These are phyloP conservation scores for Colletes latitarsis DNA, from an alignment of 1,140 invertebrate species.

Conservation along the genomic window DNA sequence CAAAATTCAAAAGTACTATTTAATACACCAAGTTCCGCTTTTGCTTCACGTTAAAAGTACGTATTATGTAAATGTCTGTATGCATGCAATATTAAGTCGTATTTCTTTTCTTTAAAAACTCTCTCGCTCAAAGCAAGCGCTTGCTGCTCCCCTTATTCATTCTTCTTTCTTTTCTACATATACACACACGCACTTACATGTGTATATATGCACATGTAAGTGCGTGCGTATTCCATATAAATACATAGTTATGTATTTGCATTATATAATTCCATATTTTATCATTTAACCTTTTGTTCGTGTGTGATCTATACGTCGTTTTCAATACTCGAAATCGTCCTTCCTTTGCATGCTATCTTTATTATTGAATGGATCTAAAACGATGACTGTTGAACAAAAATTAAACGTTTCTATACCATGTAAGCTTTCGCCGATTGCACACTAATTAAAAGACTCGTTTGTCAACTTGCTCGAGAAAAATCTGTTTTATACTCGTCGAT, in stretches of 20 bases:
- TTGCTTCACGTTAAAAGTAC: conserved; percentile 28
- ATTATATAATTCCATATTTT: conserved; percentile 53
- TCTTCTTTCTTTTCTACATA: background rate
- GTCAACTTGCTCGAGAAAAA: conserved; percentile 7
- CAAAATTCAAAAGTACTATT: conserved; percentile 24
- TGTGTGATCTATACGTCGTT: background rate
- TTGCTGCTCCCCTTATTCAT: background rate
- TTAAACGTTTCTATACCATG: background rate
- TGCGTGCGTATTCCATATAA: background rate
- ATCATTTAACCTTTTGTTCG: background rate
- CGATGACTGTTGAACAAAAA: background rate
- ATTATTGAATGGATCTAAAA: background rate
- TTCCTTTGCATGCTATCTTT: background rate
- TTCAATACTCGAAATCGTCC: background rate
- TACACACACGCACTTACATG: too few relatives aligned
- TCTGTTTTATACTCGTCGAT: background rate
- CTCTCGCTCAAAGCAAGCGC: background rate
- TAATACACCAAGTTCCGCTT: conserved; percentile 20
- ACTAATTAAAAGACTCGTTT: conserved; percentile 10
- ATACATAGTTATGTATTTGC: conserved; percentile 31
- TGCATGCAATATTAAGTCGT: conserved; percentile 37
- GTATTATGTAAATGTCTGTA: conserved; percentile 38
- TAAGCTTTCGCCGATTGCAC: background rate
- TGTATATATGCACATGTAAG: background rate
- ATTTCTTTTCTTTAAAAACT: conserved; percentile 16